Conservation (phyloP, 2,888 invertebrate genomes). For the Linyphia triangularis region DNA sequence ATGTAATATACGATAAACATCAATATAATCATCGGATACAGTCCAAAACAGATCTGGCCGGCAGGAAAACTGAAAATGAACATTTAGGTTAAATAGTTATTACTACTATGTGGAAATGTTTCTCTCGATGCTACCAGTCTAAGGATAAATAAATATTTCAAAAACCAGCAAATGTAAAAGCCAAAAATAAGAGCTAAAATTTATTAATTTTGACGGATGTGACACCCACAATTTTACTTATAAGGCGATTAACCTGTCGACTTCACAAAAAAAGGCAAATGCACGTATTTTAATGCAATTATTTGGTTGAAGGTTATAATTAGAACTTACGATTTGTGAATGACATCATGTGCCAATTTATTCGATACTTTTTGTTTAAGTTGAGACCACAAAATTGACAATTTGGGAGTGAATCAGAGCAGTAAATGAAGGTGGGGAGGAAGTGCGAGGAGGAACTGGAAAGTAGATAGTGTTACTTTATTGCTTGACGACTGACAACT, state of each 20-base stretch:
- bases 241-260: not conserved
- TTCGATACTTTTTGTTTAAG: conserved; percentile 3
- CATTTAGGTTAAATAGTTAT: no score
- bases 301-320: not conserved
- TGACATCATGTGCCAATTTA: not conserved
- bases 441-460: not conserved
- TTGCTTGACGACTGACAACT: no score
- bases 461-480: not conserved
- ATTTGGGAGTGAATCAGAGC: not conserved
- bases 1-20: no score
- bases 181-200: no score
- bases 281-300: not conserved
- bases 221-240: not conserved
- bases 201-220: not conserved
- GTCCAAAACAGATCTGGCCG: no score
- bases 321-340: conserved; percentile 3
- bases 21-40: no score
- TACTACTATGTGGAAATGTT: no score
- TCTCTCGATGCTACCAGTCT: no score
- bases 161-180: no score
- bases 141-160: no score
- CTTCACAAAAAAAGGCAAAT: no score
- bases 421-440: not conserved
- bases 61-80: no score
- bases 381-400: not conserved